Percentiles rank a stretch among this genome's conserved stretches.
These are phyloP conservation scores for Ferdinandea cuprea DNA, from an alignment of 2,888 invertebrate species.

Conservation along the genomic window DNA sequence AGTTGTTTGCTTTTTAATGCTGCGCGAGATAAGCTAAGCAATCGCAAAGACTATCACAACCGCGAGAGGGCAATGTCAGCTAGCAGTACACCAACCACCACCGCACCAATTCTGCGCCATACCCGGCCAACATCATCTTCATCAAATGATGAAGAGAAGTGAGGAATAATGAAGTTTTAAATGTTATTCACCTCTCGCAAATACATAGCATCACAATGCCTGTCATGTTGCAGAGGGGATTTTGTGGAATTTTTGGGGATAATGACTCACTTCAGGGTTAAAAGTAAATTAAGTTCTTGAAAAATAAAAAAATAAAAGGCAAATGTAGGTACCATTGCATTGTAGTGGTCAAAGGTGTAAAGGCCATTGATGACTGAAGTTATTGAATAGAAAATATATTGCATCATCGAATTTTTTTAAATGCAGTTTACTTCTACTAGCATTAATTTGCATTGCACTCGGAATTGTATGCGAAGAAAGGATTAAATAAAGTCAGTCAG, in stretches of 20 bases:
- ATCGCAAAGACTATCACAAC: not conserved
- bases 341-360: too few relatives aligned
- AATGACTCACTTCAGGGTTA: slow-evolving; percentile 57
- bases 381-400: too few relatives aligned
- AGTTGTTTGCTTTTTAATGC: slow-evolving; percentile 21
- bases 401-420: too few relatives aligned
- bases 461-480: too few relatives aligned
- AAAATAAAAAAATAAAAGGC: not conserved
- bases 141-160: slow-evolving; percentile 21
- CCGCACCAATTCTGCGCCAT: not conserved
- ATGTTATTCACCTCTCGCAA: slow-evolving; percentile 68
- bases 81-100: not conserved
- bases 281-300: slow-evolving; percentile 15
- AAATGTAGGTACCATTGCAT: not conserved
- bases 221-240: slow-evolving; percentile 5
- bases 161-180: slow-evolving; percentile 33
- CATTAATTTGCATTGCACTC: too few relatives aligned
- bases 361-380: too few relatives aligned
- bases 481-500: too few relatives aligned
- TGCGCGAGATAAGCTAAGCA: slow-evolving; percentile 25
- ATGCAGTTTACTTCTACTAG: not conserved
- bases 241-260: slow-evolving; percentile 39
- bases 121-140: slow-evolving; percentile 34
- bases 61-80: slow-evolving; percentile 14
- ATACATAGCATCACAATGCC: slow-evolving; percentile 22